These are phyloP conservation scores for Phylloscopus collybita DNA, from an alignment of 2,797 vertebrate genomes.

Conservation along the genomic window DNA sequence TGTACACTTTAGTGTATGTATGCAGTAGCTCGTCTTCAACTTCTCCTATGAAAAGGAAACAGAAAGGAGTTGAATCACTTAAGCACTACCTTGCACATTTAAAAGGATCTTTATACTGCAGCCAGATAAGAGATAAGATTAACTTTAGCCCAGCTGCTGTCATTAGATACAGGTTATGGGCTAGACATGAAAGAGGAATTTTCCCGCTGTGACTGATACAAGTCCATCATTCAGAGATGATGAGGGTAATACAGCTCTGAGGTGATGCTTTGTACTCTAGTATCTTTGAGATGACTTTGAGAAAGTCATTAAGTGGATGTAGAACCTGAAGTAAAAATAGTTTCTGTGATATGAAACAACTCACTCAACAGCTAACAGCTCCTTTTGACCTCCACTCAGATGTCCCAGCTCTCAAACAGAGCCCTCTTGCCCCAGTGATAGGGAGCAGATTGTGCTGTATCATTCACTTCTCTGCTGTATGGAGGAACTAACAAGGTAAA, in stretches of 20 bases:
- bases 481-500: background rate
- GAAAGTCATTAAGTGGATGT: background rate
- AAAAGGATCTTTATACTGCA: background rate
- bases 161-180: background rate
- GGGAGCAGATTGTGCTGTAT: background rate
- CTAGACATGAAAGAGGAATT: background rate
- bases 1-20: constrained; percentile 93
- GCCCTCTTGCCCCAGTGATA: background rate
- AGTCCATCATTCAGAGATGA: background rate
- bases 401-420: background rate
- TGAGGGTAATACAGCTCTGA: background rate
- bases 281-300: background rate
- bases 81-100: background rate
- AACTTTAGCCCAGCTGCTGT: background rate
- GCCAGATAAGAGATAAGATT: background rate
- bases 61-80: background rate
- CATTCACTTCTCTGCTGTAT: background rate
- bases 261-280: background rate
- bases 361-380: background rate
- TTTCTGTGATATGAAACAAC: background rate
- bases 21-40: constrained; percentile 96
- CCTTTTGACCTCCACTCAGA: background rate
- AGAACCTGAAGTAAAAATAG: background rate
- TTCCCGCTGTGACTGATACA: background rate
- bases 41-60: constrained; percentile 77